These are phyloP conservation scores for Threskiornis aethiopicus DNA, from an alignment of 2,797 vertebrate genomes.

Conservation along the genomic window DNA sequence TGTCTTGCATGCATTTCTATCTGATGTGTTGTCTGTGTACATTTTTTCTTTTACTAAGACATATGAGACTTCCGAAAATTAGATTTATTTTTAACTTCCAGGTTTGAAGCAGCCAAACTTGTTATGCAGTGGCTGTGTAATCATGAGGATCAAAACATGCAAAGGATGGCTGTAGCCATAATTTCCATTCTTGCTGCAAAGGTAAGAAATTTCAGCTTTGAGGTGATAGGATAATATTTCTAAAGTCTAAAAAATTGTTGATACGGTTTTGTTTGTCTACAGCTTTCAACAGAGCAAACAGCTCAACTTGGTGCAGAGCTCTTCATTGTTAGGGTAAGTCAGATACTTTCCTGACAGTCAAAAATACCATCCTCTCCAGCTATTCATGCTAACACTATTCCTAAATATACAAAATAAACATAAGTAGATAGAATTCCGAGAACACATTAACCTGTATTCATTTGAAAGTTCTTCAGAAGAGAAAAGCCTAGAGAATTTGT, in stretches of 20 bases:
- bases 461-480: neutral
- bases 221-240: neutral
- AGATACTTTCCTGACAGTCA: neutral
- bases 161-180: slow-evolving; percentile 98
- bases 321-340: slow-evolving; percentile 93
- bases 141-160: slow-evolving; percentile 99
- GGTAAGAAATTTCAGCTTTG: slow-evolving; percentile 73
- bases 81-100: slow-evolving; percentile 58
- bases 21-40: neutral
- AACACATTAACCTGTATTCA: neutral
- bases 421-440: neutral
- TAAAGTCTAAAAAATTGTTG: neutral
- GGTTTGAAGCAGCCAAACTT: slow-evolving; percentile 98
- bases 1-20: neutral
- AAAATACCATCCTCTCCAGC: neutral
- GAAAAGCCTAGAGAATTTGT: neutral
- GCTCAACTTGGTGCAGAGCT: slow-evolving; percentile 96
- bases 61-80: neutral
- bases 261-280: slow-evolving; percentile 9
- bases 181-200: slow-evolving; percentile 98
- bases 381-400: neutral
- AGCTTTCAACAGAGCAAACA: slow-evolving; percentile 98
- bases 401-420: neutral
- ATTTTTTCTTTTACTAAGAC: neutral
- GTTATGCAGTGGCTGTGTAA: slow-evolving; percentile 99